These are phyloP conservation scores for Trilocha varians DNA, from an alignment of 2,888 invertebrate species.

Conservation along the genomic window DNA sequence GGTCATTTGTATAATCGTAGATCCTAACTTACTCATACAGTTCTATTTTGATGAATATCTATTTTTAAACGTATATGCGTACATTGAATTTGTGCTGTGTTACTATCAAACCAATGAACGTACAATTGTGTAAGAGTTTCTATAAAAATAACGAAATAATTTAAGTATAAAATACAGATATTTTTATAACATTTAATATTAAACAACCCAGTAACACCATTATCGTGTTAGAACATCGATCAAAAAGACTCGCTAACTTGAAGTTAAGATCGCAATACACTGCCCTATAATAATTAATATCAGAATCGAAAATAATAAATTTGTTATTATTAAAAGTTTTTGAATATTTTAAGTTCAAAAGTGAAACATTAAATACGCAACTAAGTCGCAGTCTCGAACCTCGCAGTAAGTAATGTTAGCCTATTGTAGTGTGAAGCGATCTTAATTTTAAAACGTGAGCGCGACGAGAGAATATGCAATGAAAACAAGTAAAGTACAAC, in stretches of 20 bases:
- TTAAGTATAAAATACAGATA: constrained; percentile 40
- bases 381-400: not conserved
- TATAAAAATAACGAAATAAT: constrained; percentile 41
- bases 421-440: too few relatives aligned
- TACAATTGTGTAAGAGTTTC: constrained; percentile 62
- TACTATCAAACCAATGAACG: constrained; percentile 27
- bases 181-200: constrained; percentile 62
- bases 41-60: not conserved
- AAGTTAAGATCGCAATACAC: too few relatives aligned
- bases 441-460: too few relatives aligned
- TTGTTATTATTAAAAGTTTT: too few relatives aligned
- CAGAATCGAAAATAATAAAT: too few relatives aligned
- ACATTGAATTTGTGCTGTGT: constrained; percentile 1
- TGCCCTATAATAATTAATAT: too few relatives aligned
- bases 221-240: constrained; percentile 27
- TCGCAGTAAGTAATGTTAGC: not conserved
- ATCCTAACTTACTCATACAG: not conserved
- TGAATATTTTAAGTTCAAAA: too few relatives aligned
- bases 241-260: too few relatives aligned
- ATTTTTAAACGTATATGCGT: not conserved
- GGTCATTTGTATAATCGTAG: not conserved
- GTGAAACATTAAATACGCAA: not conserved
- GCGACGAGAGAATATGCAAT: too few relatives aligned
- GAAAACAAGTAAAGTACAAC: constrained; percentile 60
- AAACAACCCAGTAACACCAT: constrained; percentile 51